Evolutionary conservation across 2,113 vertebrate species (phyloP), one percentile per base, ranked within the genome.

Genomic region (Bubalus kerabau): DNA sequence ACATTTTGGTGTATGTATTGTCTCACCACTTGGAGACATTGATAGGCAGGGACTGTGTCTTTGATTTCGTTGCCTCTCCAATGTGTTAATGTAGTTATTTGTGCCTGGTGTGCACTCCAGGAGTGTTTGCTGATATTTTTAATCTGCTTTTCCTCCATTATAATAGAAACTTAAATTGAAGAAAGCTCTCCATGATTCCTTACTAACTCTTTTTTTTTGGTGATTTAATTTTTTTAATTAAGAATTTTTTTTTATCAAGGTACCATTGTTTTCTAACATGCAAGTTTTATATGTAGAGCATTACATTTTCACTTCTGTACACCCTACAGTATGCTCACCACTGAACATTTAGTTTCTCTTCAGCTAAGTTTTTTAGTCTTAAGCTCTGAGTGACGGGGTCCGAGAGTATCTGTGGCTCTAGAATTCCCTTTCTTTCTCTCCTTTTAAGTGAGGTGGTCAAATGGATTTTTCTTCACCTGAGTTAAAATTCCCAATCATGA

Each of bases 61-160:
- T 67, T 24, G 15, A 21, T 96, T 60, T 94, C 5, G 84, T 83
- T 84, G 32, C 82, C 4, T 87, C 52, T 83, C 40, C 16, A 12
- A 3, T 43, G 71, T 32, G 12, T 80, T 32, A 62, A 30, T 36
- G 56, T 17, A 32, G 48, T 90, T 95, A 81, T 91, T 81, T 67
- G 30, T 13, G 60, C 32, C 23, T 48, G 19, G 8, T 71, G 6
- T 43, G 2, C 67, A 50, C 48, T 97, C 43, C 32, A 97, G 91
- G 96, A 71, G 82, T 26, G 32, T 87, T 62, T 90, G 54, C 83
- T 98, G 97, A 15, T 91, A 26, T 80, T 74, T 95, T 88, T 74
- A 91, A 67, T 91, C 32, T 43, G 13, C 15, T 87, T 52, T 43
- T 0, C 16, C 4, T 4, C 46, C 4, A 1, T 67, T 95, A 21